Conservation (phyloP, 1,140 invertebrate species). For the Sitobion miscanthi region DNA sequence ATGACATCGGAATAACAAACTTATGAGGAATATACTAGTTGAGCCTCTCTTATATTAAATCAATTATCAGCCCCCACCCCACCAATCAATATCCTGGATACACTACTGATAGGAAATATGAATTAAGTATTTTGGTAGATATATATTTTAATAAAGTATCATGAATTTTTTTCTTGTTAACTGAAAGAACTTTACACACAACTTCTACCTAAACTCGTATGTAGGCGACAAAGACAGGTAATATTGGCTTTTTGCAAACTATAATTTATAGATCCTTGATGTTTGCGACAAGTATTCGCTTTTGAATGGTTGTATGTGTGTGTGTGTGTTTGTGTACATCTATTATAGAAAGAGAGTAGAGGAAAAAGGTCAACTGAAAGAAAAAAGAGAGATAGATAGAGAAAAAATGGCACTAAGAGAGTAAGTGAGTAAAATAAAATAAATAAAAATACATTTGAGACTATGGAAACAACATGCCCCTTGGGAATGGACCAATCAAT, state of each 20-base stretch:
- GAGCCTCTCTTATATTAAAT: not conserved
- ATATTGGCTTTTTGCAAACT: conserved; percentile 2
- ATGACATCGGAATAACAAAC: too few species aligned
- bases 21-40: not conserved
- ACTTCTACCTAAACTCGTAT: too few species aligned
- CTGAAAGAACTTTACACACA: not conserved
- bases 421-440: conserved; percentile 47
- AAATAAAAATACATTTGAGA: conserved; percentile 44
- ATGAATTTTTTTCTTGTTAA: not conserved
- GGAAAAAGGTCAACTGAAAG: conserved; percentile 24
- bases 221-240: not conserved
- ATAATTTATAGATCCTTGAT: conserved; percentile 42
- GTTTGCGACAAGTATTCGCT: conserved; percentile 14
- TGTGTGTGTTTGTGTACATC: not conserved
- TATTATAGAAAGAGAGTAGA: not conserved
- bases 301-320: not conserved
- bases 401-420: not conserved
- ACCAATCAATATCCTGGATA: not conserved
- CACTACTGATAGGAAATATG: not conserved
- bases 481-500: conserved; percentile 45
- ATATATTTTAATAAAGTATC: not conserved
- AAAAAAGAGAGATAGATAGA: conserved; percentile 1
- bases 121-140: not conserved
- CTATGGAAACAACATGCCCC: conserved; percentile 42
- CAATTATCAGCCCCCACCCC: not conserved